Conservation (phyloP, 2,888 invertebrate species). For the Nemotelus nigrinus region DNA sequence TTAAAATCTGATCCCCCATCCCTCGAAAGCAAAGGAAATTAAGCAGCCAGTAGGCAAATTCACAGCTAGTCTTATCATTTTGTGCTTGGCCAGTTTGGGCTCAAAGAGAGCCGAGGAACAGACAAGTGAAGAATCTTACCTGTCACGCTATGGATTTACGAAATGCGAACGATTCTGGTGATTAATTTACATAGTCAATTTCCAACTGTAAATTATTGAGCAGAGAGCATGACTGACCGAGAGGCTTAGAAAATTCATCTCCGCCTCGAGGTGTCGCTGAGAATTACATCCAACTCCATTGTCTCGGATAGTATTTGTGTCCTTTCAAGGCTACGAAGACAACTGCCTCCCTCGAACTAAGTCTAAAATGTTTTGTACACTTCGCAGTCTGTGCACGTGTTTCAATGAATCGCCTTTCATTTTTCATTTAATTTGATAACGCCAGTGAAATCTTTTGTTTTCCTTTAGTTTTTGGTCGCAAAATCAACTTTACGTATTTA, state of each 20-base stretch:
- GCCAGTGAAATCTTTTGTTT: conserved; percentile 18
- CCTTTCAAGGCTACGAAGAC: no score
- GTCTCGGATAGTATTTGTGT: no score
- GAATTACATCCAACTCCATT: no score
- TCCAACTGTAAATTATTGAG: conserved; percentile 25
- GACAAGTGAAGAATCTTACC: background rate
- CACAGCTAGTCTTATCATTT: no score
- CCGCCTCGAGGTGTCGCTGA: background rate
- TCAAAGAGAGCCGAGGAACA: no score
- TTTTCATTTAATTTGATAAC: conserved; percentile 14
- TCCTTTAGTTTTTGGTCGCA: conserved; percentile 17
- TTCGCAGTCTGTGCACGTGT: background rate
- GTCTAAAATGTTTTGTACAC: background rate
- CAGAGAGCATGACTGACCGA: background rate
- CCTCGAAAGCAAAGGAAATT: no score
- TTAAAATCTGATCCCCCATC: no score
- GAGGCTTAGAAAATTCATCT: conserved; percentile 9
- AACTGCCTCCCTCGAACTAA: no score
- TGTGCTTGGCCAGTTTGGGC: no score
- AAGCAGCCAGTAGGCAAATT: no score
- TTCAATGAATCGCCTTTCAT: conserved; percentile 14
- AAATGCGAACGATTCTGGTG: background rate
- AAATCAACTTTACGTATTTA: background rate
- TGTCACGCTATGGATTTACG: background rate
- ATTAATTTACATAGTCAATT: conserved; percentile 29